Conservation (phyloP, 1,140 invertebrate genomes). For the Lasaia peninsularis region DNA sequence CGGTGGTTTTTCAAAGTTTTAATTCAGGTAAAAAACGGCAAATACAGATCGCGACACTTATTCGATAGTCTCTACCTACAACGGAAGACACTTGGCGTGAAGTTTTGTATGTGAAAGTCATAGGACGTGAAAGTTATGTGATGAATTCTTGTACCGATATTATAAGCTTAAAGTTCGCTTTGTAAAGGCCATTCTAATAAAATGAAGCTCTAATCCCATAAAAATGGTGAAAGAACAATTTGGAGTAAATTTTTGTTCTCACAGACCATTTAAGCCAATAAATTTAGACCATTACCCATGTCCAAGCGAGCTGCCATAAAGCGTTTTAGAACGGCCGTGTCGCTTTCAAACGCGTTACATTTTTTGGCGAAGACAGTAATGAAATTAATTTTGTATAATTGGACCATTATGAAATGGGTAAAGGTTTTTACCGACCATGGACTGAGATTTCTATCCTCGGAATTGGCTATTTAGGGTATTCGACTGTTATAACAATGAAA, state of each 20-base stretch:
- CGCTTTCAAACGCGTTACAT: slow-evolving; percentile 48
- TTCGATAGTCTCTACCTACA: too few relatives aligned
- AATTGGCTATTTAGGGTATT: too few relatives aligned
- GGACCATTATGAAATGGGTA: slow-evolving; percentile 31
- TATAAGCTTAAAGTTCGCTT: not conserved
- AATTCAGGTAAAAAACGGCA: too few relatives aligned
- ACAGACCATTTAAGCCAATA: slow-evolving; percentile 63
- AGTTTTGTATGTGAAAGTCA: too few relatives aligned
- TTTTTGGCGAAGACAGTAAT: slow-evolving; percentile 54
- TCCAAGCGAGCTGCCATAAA: slow-evolving; percentile 45
- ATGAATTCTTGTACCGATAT: too few relatives aligned
- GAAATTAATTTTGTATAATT: slow-evolving; percentile 60
- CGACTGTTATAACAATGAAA: too few relatives aligned
- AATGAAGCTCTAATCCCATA: slow-evolving; percentile 23
- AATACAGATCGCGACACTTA: too few relatives aligned
- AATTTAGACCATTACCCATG: slow-evolving; percentile 64
- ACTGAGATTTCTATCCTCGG: not conserved
- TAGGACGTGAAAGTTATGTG: too few relatives aligned
- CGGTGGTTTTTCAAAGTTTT: too few relatives aligned
- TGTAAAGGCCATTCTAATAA: not conserved
- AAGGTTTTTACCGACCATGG: not conserved
- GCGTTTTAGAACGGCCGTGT: slow-evolving; percentile 43
- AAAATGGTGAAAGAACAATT: slow-evolving; percentile 66
- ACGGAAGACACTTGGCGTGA: too few relatives aligned
- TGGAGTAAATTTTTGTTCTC: slow-evolving; percentile 46